A percentile compares a stretch with the other conserved stretches of the same genome.
These are phyloP conservation scores for Neomonachus schauinslandi DNA, from an alignment of 2,113 vertebrate genomes.

Conservation along the genomic window DNA sequence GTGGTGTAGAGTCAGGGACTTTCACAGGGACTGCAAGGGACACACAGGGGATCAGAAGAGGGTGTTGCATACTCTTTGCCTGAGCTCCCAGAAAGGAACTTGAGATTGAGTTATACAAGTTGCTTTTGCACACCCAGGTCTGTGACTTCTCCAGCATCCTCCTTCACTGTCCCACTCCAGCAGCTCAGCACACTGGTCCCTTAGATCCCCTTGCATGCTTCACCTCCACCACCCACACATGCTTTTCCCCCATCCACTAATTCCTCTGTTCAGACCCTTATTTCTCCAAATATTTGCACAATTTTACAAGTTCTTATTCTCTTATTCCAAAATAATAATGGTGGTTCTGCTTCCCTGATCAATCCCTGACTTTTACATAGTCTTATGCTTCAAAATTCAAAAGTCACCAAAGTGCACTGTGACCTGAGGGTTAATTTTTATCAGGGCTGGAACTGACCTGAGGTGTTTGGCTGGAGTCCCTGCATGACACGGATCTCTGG, in stretches of 20 bases:
- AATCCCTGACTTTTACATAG: background rate
- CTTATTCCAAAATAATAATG: background rate
- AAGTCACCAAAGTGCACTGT: background rate
- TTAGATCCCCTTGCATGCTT: too few relatives aligned
- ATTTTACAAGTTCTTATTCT: background rate
- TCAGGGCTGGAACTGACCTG: too few relatives aligned
- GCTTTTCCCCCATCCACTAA: background rate
- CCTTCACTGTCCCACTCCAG: accelerated
- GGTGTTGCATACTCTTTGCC: background rate
- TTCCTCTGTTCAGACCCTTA: background rate
- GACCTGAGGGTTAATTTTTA: background rate
- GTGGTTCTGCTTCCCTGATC: background rate
- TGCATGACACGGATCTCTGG: too few relatives aligned
- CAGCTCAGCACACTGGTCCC: accelerated
- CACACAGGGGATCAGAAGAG: too few relatives aligned
- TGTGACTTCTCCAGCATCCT: background rate
- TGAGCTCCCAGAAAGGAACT: background rate
- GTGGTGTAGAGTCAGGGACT: accelerated
- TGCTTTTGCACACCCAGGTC: background rate
- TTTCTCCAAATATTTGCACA: background rate
- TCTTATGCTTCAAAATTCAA: background rate
- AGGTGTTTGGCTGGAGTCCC: background rate
- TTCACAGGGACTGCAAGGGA: background rate
- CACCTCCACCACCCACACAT: accelerated
- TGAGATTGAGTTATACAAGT: background rate